Percentiles rank a stretch among this genome's conserved stretches.
Evolutionary conservation across 2,113 vertebrate genomes (phyloP).

Genomic region (Eptesicus fuscus): DNA sequence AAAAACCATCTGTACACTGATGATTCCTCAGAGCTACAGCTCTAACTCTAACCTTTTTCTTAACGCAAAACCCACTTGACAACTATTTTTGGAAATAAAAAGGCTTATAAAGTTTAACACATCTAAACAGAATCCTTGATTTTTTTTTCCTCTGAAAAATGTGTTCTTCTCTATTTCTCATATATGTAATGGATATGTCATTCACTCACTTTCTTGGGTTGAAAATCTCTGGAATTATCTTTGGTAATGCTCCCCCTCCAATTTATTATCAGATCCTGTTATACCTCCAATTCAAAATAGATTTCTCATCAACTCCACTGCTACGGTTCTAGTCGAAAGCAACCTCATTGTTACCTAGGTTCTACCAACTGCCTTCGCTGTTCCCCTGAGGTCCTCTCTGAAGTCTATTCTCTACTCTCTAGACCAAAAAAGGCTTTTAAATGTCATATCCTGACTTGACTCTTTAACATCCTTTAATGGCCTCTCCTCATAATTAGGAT

Average conservation of each 20-base stretch:
- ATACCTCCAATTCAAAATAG: not conserved
- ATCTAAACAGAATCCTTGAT: not conserved
- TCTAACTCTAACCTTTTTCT: not conserved
- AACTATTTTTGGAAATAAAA: not conserved
- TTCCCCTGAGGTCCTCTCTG: not conserved
- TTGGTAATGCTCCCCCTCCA: not conserved
- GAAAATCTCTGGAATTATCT: not conserved
- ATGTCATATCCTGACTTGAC: not conserved
- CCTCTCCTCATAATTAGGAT: not conserved
- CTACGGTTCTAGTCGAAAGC: fast-evolving
- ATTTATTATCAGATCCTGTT: not conserved
- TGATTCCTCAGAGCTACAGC: not conserved
- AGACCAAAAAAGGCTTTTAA: not conserved
- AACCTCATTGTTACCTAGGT: not conserved
- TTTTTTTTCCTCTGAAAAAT: not conserved
- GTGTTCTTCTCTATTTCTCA: not conserved
- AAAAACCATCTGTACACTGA: not conserved
- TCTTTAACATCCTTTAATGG: not conserved
- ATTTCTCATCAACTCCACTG: not conserved
- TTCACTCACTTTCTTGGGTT: not conserved
- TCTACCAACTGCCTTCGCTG: fast-evolving
- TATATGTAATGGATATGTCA: not conserved
- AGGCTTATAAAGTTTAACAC: not conserved
- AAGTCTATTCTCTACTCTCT: not conserved
- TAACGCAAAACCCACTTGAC: not conserved